Evolutionary conservation across 1,140 invertebrate species (phyloP), one percentile per base, ranked within the genome.

Genomic region (Drosophila triauraria): DNA sequence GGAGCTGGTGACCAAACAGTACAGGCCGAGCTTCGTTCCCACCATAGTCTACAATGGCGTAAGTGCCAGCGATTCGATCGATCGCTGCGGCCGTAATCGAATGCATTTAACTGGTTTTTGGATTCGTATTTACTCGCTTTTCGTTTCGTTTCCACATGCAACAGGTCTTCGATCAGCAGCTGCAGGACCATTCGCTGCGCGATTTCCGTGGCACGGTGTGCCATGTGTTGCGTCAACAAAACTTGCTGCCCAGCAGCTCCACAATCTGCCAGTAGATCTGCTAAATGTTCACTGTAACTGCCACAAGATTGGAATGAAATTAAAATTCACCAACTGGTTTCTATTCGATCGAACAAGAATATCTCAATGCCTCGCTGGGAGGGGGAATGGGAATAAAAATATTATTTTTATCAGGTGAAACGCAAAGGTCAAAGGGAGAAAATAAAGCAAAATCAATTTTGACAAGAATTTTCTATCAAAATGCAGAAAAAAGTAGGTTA

Each of bases 11-110:
- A 95, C 95, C 1, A 27, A 88, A 65, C 42, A 59, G 93, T 59
- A 94, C 43, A 75, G 69, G 12, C 85, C 95, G 15, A 88, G 82
- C 44, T 95, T 95, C 75, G 94, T 96, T 2, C 95, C 95, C 17
- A 95, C 95, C 38, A 93, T 95, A 64, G 82, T 94, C 1, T 93
- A 94, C 59, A 93, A 95, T 79, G 90, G 92, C 57, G 86, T 93
- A 92, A 91, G 93, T 91, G 56, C 38, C 30, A 61, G 51, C 46
- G 62, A 30, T 38, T 20, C 46, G 62, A 30, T 38, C 27, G 48
- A 70, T 54, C 23, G 67, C 42, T 9, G 32, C 8, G 32, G 20
- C 38, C 46, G 67, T 72, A 72, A 72, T 72, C 61, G 48, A 57
- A 63, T 69, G 43, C 68, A 79, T 17, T 67, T 44, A 71, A 87